Evolutionary conservation across 2,797 vertebrate genomes (phyloP).

Genomic region (Anabas testudineus): DNA sequence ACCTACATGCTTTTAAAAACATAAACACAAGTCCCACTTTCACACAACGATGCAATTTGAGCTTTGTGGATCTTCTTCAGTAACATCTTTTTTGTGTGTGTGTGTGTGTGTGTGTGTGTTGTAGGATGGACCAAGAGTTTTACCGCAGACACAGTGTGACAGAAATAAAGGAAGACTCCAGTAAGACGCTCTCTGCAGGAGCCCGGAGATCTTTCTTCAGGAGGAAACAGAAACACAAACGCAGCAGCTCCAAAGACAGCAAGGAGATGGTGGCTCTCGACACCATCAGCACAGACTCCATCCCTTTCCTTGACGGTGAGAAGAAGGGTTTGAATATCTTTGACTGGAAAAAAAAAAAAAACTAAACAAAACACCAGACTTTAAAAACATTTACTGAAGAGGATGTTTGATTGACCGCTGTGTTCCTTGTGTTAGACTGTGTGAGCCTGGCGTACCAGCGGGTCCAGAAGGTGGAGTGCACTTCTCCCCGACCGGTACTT

Average conservation of each 20-base stretch:
- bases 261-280: conserved; percentile 94
- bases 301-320: conserved; percentile 94
- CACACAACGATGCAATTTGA: neutral
- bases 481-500: conserved; percentile 92
- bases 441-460: conserved; percentile 95
- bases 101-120: conserved; percentile 13
- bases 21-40: neutral
- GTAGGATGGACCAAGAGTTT: conserved; percentile 98
- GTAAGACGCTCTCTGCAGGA: conserved; percentile 93
- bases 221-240: conserved; percentile 96
- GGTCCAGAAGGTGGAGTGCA: conserved; percentile 96
- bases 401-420: neutral
- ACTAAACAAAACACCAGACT: neutral
- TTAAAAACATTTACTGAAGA: neutral
- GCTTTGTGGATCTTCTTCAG: neutral
- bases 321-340: neutral
- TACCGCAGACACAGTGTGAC: conserved; percentile 95
- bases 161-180: conserved; percentile 93
- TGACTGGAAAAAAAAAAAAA: neutral
- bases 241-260: conserved; percentile 95
- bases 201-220: conserved; percentile 96
- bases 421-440: conserved; percentile 83
- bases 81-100: conserved; percentile 12
- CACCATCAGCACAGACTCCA: conserved; percentile 94
- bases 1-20: neutral